Percentiles rank a stretch among this genome's conserved stretches.
phyloP scores from a whole-genome alignment of 2,113 vertebrate genomes.

The Ptychochromis oligacanthus region DNA sequence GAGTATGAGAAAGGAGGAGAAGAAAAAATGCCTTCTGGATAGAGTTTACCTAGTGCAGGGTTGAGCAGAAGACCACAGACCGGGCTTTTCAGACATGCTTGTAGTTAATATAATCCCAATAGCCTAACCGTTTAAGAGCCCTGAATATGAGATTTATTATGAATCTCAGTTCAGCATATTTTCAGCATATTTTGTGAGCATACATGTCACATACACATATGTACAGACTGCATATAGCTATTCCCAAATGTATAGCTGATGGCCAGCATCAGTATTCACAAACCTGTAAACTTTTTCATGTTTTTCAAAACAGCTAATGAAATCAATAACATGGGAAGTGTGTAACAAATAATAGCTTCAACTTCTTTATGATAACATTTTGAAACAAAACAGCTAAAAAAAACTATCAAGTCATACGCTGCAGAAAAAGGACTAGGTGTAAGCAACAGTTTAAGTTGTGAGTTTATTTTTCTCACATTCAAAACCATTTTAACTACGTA shows the following conservation, averaged over 20 bases:
- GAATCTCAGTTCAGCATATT: constrained; percentile 10
- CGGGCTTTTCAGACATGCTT: constrained; percentile 53
- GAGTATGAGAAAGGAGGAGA: constrained; percentile 43
- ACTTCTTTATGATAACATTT: neutral
- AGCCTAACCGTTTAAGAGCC: constrained; percentile 45
- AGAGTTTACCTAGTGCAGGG: constrained; percentile 67
- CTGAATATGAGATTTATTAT: constrained; percentile 35
- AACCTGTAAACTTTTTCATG: neutral
- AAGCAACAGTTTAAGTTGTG: neutral
- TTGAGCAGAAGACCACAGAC: constrained; percentile 64
- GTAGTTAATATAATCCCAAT: constrained; percentile 63
- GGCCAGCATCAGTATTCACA: neutral
- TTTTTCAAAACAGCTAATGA: neutral
- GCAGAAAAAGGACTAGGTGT: neutral
- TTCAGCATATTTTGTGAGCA: neutral
- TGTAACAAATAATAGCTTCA: neutral
- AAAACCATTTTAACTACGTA: neutral
- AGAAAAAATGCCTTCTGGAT: constrained; percentile 64
- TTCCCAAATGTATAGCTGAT: neutral
- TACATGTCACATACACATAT: constrained; percentile 5
- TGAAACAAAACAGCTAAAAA: no score
- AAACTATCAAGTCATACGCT: neutral
- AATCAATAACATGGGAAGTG: neutral
- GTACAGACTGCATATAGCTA: neutral
- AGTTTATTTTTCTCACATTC: neutral